A percentile compares a stretch with the other conserved stretches of the same genome.
phyloP scores from a whole-genome alignment of 2,797 vertebrate genomes.

The Cygnus olor region DNA sequence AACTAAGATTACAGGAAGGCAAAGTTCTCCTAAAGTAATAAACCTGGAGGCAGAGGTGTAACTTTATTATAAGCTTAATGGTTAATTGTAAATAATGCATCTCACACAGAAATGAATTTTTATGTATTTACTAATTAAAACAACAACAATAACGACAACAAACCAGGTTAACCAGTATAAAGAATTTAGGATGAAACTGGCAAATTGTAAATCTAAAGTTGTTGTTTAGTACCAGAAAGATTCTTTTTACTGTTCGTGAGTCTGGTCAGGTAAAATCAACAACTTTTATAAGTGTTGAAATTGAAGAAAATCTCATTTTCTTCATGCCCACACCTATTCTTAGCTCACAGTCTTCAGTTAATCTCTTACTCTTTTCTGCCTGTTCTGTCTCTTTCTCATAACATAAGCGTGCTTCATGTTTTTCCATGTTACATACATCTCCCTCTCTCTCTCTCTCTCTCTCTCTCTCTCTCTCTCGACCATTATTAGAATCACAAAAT shows the following conservation, averaged over 20 bases:
- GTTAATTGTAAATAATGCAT: background rate
- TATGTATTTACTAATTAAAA: background rate
- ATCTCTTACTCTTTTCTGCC: background rate
- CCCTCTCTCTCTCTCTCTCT: no score
- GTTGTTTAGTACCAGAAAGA: background rate
- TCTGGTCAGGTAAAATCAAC: background rate
- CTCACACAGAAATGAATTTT: background rate
- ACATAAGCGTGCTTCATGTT: background rate
- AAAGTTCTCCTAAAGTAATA: background rate
- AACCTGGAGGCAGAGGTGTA: background rate
- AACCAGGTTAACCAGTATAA: background rate
- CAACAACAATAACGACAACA: background rate
- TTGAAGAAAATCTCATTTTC: background rate
- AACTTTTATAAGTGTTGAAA: background rate
- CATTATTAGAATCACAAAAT: background rate
- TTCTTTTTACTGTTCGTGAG: background rate
- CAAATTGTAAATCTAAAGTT: background rate
- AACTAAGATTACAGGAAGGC: background rate
- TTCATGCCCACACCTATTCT: background rate
- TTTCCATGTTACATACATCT: background rate
- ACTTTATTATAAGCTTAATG: background rate
- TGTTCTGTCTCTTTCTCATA: background rate
- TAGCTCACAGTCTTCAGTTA: fast-evolving
- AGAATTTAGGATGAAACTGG: background rate
- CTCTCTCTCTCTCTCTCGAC: no score